A percentile compares a stretch with the other conserved stretches of the same genome.
phyloP scores from a whole-genome alignment of 2,888 invertebrate genomes.

The Eupithecia abbreviata region DNA sequence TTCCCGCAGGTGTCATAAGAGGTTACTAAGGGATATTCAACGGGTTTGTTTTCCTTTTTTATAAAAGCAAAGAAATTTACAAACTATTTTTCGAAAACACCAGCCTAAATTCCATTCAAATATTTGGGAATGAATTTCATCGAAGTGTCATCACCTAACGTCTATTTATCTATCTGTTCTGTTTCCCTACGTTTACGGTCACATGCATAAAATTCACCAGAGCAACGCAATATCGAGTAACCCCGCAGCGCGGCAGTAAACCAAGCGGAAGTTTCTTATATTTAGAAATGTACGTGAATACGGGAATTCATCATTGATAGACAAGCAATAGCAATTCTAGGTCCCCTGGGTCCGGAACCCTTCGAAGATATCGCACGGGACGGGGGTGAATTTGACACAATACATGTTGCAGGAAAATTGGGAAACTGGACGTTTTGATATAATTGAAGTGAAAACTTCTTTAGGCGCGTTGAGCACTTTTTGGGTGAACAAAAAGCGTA shows the following conservation, averaged over 20 bases:
- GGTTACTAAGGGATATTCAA: too few relatives aligned
- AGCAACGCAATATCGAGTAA: neutral
- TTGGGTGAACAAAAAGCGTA: too few relatives aligned
- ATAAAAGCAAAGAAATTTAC: too few relatives aligned
- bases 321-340: slow-evolving; percentile 20
- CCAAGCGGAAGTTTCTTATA: slow-evolving; percentile 19
- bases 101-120: neutral
- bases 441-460: neutral
- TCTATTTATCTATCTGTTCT: neutral
- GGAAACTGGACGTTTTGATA: neutral
- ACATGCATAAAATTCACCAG: neutral
- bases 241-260: slow-evolving; percentile 1
- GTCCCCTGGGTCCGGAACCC: slow-evolving; percentile 28
- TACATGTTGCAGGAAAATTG: slow-evolving; percentile 8
- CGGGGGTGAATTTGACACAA: slow-evolving; percentile 25
- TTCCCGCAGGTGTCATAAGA: too few relatives aligned
- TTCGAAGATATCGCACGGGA: slow-evolving; percentile 23
- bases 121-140: neutral
- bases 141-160: neutral
- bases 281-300: slow-evolving; percentile 11
- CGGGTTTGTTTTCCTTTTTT: too few relatives aligned
- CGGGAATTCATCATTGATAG: slow-evolving; percentile 29
- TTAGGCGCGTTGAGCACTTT: too few relatives aligned
- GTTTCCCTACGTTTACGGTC: neutral
- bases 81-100: neutral